A percentile compares a stretch with the other conserved stretches of the same genome.
Evolutionary conservation across 2,797 vertebrate genomes (phyloP).

Genomic region (Takifugu rubripes): DNA sequence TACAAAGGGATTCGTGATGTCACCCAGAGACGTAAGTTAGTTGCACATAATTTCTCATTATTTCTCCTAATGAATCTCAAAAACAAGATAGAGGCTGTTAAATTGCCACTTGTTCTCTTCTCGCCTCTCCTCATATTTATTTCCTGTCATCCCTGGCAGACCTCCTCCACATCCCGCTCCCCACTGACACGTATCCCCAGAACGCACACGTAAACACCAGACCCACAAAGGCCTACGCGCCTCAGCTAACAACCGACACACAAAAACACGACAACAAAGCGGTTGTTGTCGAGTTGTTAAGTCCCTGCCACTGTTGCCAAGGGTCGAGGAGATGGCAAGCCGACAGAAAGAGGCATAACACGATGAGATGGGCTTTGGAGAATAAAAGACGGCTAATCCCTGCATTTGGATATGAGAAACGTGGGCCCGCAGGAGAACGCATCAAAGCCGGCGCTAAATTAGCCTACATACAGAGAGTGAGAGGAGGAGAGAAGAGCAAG

Average conservation of each 20-base stretch:
- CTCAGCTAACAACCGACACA: slow-evolving; percentile 71
- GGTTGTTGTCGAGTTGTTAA: slow-evolving; percentile 74
- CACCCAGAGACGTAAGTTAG: slow-evolving; percentile 75
- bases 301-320: slow-evolving; percentile 71
- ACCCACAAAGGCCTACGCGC: slow-evolving; percentile 67
- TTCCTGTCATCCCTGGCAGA: slow-evolving; percentile 57
- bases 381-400: slow-evolving; percentile 83
- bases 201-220: slow-evolving; percentile 48
- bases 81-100: slow-evolving; percentile 69
- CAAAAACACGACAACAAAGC: slow-evolving; percentile 75
- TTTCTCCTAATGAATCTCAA: slow-evolving; percentile 81
- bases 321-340: slow-evolving; percentile 65
- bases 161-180: slow-evolving; percentile 48
- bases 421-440: slow-evolving; percentile 79
- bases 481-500: slow-evolving; percentile 57
- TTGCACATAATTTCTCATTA: slow-evolving; percentile 78
- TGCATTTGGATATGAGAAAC: slow-evolving; percentile 86
- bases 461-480: slow-evolving; percentile 71
- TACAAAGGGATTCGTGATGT: slow-evolving; percentile 74
- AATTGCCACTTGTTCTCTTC: slow-evolving; percentile 44
- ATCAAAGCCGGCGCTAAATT: slow-evolving; percentile 83
- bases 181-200: slow-evolving; percentile 56
- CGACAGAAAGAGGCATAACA: slow-evolving; percentile 70
- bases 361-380: slow-evolving; percentile 82
- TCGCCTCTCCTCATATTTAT: slow-evolving; percentile 45